These are phyloP conservation scores for Pagetopsis macropterus DNA, from an alignment of 2,797 vertebrate genomes.

Conservation along the genomic window DNA sequence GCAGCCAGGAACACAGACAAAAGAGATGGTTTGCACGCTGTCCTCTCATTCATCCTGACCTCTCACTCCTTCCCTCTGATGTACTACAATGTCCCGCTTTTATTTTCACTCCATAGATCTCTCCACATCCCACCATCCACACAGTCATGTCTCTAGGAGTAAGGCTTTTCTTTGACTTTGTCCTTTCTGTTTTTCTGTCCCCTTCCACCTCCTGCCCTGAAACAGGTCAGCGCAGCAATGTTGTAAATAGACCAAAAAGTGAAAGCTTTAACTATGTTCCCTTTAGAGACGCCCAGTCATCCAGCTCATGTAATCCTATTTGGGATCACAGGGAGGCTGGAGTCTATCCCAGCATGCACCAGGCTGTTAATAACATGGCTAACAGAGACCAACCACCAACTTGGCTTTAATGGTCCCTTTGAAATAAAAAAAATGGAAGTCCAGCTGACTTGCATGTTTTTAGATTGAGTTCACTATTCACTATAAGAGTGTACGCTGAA, in stretches of 20 bases:
- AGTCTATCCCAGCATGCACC: slow-evolving; percentile 56
- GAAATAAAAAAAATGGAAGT: background rate
- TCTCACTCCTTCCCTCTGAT: slow-evolving; percentile 62
- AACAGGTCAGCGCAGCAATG: slow-evolving; percentile 32
- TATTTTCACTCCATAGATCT: slow-evolving; percentile 40
- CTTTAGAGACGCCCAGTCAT: slow-evolving; percentile 56
- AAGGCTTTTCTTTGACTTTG: slow-evolving; percentile 12
- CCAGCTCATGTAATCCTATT: slow-evolving; percentile 69
- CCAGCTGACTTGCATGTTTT: background rate
- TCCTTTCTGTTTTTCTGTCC: slow-evolving; percentile 14
- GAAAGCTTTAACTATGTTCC: slow-evolving; percentile 51
- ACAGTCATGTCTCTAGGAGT: slow-evolving; percentile 19
- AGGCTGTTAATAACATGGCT: slow-evolving; percentile 40
- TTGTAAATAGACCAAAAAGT: slow-evolving; percentile 38
- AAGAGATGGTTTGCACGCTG: slow-evolving; percentile 67
- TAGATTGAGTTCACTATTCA: no score
- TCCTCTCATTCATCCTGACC: slow-evolving; percentile 69
- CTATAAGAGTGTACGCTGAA: background rate
- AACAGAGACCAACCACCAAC: slow-evolving; percentile 23
- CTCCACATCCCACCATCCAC: slow-evolving; percentile 52
- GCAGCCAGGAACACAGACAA: slow-evolving; percentile 65
- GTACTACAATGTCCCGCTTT: slow-evolving; percentile 57
- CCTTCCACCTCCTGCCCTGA: slow-evolving; percentile 28
- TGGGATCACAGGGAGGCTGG: slow-evolving; percentile 42
- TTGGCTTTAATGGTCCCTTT: background rate